phyloP scores from a whole-genome alignment of 2,113 vertebrate genomes.

The Microcebus ravelobensis region DNA sequence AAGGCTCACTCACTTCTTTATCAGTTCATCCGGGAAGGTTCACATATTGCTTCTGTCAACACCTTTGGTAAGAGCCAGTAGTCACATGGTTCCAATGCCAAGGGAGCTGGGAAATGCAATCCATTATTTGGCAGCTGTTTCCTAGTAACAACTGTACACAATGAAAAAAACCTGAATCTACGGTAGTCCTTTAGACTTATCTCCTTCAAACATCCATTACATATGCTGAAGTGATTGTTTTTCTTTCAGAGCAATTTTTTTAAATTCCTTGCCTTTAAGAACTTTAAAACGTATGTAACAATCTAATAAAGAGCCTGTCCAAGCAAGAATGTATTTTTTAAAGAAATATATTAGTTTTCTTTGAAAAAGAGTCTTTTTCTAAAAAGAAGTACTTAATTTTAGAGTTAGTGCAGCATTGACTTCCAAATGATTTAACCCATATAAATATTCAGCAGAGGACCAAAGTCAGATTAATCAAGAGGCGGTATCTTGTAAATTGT shows the following conservation, averaged over 20 bases:
- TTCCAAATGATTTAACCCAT: background rate
- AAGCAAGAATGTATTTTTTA: background rate
- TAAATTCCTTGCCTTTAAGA: slow-evolving; percentile 72
- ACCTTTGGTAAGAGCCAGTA: background rate
- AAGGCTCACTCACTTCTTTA: background rate
- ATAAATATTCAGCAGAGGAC: background rate
- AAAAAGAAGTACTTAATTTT: background rate
- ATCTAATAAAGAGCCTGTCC: background rate
- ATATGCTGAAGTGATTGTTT: slow-evolving; percentile 43
- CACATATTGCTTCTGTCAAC: background rate
- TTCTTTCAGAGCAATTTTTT: slow-evolving; percentile 77
- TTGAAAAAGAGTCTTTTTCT: slow-evolving; percentile 60
- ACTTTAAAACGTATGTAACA: background rate
- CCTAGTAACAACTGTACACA: background rate
- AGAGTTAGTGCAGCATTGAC: background rate
- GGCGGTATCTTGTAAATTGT: background rate
- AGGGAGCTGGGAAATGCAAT: background rate
- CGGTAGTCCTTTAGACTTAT: background rate
- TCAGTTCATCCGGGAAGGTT: background rate
- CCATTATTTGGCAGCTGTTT: background rate
- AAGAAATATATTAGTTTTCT: slow-evolving; percentile 18
- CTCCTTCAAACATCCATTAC: slow-evolving; percentile 35
- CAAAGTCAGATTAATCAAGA: background rate
- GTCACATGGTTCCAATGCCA: slow-evolving; percentile 40
- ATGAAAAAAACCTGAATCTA: background rate